A percentile compares a stretch with the other conserved stretches of the same genome.
phyloP scores from a whole-genome alignment of 1,140 invertebrate genomes.

The Cherax destructor region DNA sequence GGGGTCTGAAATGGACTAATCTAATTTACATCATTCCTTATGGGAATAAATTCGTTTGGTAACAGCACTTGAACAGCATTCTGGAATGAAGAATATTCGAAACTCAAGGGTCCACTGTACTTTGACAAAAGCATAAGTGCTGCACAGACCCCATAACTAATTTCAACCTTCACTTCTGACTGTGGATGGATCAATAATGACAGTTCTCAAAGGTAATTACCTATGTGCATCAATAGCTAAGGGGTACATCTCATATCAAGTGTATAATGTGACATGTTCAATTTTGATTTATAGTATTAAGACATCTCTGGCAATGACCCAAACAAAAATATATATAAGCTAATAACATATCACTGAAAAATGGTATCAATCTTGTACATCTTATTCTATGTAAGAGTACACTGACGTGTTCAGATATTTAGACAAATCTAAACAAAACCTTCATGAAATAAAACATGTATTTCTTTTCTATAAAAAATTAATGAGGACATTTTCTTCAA shows the following conservation, averaged over 20 bases:
- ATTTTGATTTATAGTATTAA: neutral
- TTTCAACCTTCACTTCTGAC: neutral
- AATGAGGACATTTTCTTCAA: no score
- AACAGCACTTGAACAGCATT: no score
- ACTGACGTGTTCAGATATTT: neutral
- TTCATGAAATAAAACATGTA: neutral
- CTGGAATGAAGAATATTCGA: no score
- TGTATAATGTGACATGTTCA: neutral
- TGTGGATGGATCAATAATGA: neutral
- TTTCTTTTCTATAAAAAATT: no score
- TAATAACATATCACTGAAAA: neutral
- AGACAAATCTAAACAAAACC: neutral
- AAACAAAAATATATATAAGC: neutral
- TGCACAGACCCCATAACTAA: neutral
- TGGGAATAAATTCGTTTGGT: no score
- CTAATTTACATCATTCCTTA: no score
- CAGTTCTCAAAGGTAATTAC: neutral
- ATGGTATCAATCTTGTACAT: neutral
- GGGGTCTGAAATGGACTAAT: no score
- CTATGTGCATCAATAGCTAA: neutral
- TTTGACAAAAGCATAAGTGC: neutral
- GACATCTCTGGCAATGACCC: neutral
- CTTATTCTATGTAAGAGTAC: neutral
- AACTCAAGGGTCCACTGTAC: no score
- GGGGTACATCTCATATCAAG: neutral